Conservation (phyloP, 2,113 vertebrate genomes). For the Astatoreochromis straeleni region DNA sequence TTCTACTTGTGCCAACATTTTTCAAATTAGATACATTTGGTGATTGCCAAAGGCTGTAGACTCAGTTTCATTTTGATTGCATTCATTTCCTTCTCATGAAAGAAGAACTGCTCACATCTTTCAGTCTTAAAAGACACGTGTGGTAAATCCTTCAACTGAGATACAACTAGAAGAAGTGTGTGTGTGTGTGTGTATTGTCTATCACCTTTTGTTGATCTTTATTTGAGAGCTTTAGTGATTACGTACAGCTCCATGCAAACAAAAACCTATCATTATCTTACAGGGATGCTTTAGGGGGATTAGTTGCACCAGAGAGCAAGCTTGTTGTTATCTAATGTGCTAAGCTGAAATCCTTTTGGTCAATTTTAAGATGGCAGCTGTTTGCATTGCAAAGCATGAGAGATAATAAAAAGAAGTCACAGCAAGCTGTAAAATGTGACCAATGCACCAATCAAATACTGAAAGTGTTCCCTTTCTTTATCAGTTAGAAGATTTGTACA, state of each 20-base stretch:
- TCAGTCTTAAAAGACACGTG: neutral
- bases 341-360: neutral
- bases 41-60: neutral
- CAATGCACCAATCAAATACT: neutral
- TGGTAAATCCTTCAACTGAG: neutral
- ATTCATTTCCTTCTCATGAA: neutral
- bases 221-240: constrained; percentile 9
- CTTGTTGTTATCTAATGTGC: neutral
- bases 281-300: constrained; percentile 26
- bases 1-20: neutral
- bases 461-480: neutral
- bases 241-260: constrained; percentile 24
- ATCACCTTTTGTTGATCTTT: constrained; percentile 28
- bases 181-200: neutral
- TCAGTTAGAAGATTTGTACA: neutral
- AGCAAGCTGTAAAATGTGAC: too few relatives aligned
- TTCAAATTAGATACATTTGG: neutral
- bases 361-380: neutral
- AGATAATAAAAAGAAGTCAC: neutral
- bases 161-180: neutral
- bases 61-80: neutral
- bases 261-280: constrained; percentile 29
- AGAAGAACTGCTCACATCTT: neutral
- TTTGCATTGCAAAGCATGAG: neutral
- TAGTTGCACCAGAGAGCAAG: neutral